These are phyloP conservation scores for Tetrapedia diversipes DNA, from an alignment of 2,888 invertebrate genomes.

Conservation along the genomic window DNA sequence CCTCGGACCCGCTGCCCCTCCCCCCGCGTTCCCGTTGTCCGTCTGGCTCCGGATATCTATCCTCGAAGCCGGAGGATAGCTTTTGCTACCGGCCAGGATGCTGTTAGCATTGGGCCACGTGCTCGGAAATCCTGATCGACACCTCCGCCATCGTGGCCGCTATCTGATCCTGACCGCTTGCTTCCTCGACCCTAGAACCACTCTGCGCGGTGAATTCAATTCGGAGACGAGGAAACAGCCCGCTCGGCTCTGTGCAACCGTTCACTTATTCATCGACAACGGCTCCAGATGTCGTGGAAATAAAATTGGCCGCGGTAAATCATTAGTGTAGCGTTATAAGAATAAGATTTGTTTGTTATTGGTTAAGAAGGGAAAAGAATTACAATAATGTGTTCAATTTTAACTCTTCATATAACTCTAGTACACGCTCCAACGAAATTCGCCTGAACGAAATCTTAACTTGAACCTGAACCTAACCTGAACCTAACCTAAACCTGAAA, in stretches of 20 bases:
- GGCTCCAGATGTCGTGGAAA: slow-evolving; percentile 30
- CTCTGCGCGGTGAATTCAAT: slow-evolving; percentile 59
- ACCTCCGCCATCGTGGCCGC: slow-evolving; percentile 72
- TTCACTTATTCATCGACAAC: slow-evolving; percentile 57
- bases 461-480: no score
- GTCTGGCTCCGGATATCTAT: slow-evolving; percentile 64
- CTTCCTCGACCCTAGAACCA: slow-evolving; percentile 48
- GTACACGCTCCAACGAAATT: no score
- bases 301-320: slow-evolving; percentile 39
- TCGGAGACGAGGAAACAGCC: slow-evolving; percentile 18
- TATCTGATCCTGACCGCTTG: slow-evolving; percentile 68
- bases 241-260: slow-evolving; percentile 12
- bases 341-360: no score
- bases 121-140: slow-evolving; percentile 79
- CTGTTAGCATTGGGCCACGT: slow-evolving; percentile 79
- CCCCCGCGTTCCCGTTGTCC: slow-evolving; percentile 45
- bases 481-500: no score
- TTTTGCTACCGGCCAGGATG: slow-evolving; percentile 73
- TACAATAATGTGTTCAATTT: no score
- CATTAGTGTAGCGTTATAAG: no score
- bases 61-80: slow-evolving; percentile 65
- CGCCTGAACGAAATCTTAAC: no score
- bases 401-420: no score
- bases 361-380: no score
- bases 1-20: slow-evolving; percentile 26